A percentile compares a stretch with the other conserved stretches of the same genome.
phyloP scores from a whole-genome alignment of 2,113 vertebrate genomes.

The Plecturocebus donacophilus region DNA sequence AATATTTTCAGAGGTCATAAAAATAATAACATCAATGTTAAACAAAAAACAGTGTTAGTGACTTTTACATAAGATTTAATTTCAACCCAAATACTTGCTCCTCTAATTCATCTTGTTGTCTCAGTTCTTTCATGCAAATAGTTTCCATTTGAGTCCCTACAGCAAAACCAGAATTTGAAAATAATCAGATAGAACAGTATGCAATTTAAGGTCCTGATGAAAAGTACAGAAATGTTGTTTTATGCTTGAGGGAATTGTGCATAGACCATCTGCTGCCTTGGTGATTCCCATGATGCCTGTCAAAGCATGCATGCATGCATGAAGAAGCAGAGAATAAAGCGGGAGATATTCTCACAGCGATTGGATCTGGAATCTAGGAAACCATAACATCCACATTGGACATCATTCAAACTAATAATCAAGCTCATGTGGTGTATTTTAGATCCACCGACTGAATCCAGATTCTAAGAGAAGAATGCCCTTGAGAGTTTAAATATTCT shows the following conservation, averaged over 20 bases:
- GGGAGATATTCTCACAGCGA: neutral
- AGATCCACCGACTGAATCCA: neutral
- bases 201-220: constrained; percentile 82
- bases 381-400: neutral
- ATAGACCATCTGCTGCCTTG: constrained; percentile 81
- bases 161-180: constrained; percentile 77
- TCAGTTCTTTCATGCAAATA: constrained; percentile 74
- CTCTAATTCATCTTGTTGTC: constrained; percentile 72
- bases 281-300: constrained; percentile 79
- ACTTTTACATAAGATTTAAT: constrained; percentile 68
- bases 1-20: constrained; percentile 22
- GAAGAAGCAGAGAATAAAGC: constrained; percentile 41
- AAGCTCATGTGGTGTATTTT: neutral
- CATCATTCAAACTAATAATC: constrained; percentile 46
- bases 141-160: constrained; percentile 68
- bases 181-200: constrained; percentile 82
- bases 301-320: constrained; percentile 50
- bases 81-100: constrained; percentile 72
- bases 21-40: constrained; percentile 12
- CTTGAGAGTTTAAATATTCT: neutral
- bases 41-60: neutral
- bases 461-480: neutral
- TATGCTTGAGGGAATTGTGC: constrained; percentile 81
- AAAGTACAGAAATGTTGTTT: constrained; percentile 80
- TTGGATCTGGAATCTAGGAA: neutral